These are phyloP conservation scores for Dinomys branickii DNA, from an alignment of 2,113 vertebrate genomes.

Conservation along the genomic window DNA sequence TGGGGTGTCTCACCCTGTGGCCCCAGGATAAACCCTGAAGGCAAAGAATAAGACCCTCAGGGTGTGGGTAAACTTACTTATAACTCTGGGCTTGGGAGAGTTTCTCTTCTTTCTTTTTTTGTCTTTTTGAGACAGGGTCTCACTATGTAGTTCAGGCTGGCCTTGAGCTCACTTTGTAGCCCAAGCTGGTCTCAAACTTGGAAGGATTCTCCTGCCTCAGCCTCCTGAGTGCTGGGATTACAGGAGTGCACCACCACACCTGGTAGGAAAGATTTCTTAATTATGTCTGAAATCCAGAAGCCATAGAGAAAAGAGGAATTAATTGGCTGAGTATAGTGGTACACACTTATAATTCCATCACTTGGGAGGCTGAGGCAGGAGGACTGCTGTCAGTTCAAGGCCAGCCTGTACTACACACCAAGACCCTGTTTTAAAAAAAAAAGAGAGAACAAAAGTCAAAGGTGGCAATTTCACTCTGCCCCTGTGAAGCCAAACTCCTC, in stretches of 20 bases:
- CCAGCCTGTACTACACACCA: neutral
- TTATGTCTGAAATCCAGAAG: neutral
- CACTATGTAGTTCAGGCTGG: no score
- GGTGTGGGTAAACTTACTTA: neutral
- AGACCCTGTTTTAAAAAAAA: neutral
- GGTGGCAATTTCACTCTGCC: neutral
- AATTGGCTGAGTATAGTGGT: neutral
- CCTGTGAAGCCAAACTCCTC: neutral
- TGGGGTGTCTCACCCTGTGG: no score
- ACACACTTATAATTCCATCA: neutral
- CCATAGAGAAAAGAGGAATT: neutral
- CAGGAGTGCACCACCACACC: neutral
- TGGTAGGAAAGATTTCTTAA: neutral
- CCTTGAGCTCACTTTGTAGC: no score
- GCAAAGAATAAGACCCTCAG: neutral
- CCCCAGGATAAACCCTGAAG: neutral
- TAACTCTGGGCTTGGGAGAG: neutral
- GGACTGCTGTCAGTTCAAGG: neutral
- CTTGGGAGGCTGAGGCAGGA: neutral
- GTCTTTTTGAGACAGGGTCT: no score
- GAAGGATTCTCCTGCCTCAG: neutral
- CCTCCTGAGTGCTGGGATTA: neutral
- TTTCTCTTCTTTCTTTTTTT: neutral
- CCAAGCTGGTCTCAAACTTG: neutral
- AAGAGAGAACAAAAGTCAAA: neutral